phyloP scores from a whole-genome alignment of 2,113 vertebrate genomes.

The Steatornis caripensis region DNA sequence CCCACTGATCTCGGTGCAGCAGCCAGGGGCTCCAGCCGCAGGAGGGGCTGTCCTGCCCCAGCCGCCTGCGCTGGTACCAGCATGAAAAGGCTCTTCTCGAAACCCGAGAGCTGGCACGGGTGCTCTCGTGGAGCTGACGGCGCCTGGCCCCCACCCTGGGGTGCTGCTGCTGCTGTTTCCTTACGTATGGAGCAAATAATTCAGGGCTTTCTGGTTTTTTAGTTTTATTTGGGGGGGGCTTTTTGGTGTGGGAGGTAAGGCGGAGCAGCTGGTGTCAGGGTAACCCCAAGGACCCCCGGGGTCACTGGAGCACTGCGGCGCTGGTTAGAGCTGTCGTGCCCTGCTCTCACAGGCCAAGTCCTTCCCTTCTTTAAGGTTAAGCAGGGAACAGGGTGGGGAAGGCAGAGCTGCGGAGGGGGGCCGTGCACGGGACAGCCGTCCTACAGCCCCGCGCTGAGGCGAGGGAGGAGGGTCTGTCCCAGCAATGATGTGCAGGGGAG shows the following conservation, averaged over 20 bases:
- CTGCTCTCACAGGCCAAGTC: not conserved
- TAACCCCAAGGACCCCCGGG: not conserved
- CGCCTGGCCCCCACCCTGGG: not conserved
- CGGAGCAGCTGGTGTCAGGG: not conserved
- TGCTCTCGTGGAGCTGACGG: not conserved
- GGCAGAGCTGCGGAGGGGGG: too few species aligned
- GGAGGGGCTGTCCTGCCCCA: not conserved
- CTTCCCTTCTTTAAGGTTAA: too few species aligned
- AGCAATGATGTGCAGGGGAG: too few species aligned
- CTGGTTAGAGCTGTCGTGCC: not conserved
- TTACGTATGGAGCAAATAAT: not conserved
- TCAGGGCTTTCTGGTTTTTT: not conserved
- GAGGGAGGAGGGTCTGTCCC: too few species aligned
- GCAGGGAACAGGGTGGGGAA: too few species aligned
- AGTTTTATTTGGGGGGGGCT: not conserved
- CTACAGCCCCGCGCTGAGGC: too few species aligned
- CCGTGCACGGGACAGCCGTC: too few species aligned
- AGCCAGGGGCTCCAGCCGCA: rapidly evolving
- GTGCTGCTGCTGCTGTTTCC: not conserved
- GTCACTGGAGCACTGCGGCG: rapidly evolving
- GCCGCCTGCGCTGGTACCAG: too few species aligned
- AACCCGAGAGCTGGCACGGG: not conserved
- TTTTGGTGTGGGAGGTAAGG: not conserved
- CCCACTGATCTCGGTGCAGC: not conserved
- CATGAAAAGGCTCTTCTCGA: not conserved